Evolutionary conservation across 2,888 invertebrate species (phyloP).

Genomic region (Zelleria hepariella): DNA sequence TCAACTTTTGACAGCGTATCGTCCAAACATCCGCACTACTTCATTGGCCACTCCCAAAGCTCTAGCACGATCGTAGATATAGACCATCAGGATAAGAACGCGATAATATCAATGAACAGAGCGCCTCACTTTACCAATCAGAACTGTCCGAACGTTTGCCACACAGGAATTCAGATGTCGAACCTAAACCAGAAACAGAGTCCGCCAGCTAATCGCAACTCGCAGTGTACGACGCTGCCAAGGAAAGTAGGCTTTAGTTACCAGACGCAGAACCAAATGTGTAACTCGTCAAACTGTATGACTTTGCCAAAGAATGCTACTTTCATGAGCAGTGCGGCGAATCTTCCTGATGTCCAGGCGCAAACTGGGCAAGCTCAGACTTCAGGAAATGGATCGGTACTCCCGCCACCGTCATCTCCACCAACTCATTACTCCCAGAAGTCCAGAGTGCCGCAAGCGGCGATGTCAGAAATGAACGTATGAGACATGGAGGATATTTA

Average conservation of each 20-base stretch:
- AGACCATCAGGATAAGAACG: slow-evolving; percentile 79
- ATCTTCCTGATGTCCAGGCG: slow-evolving; percentile 65
- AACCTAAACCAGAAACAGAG: slow-evolving; percentile 58
- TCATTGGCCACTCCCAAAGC: slow-evolving; percentile 82
- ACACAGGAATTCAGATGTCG: slow-evolving; percentile 73
- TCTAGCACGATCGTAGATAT: slow-evolving; percentile 89
- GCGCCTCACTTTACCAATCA: slow-evolving; percentile 61
- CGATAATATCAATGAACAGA: slow-evolving; percentile 65
- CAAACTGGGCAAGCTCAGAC: slow-evolving; percentile 58
- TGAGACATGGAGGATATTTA: slow-evolving; percentile 77
- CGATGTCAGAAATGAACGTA: slow-evolving; percentile 92
- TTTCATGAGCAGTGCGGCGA: slow-evolving; percentile 54
- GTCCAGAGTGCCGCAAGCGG: slow-evolving; percentile 80
- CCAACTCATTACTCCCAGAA: slow-evolving; percentile 62
- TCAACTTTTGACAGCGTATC: slow-evolving; percentile 72
- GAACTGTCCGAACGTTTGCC: slow-evolving; percentile 72
- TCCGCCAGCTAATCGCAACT: slow-evolving; percentile 49
- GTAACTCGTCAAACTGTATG: slow-evolving; percentile 68
- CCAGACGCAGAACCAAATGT: slow-evolving; percentile 55
- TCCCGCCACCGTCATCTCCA: slow-evolving; percentile 52
- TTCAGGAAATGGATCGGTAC: slow-evolving; percentile 51
- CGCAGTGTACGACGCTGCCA: slow-evolving; percentile 62
- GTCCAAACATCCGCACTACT: slow-evolving; percentile 83
- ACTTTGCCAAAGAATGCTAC: slow-evolving; percentile 75
- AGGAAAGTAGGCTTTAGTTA: slow-evolving; percentile 65